A percentile compares a stretch with the other conserved stretches of the same genome.
Conservation (phyloP, 1,140 invertebrate species). For the Drosophila nebulosa region DNA sequence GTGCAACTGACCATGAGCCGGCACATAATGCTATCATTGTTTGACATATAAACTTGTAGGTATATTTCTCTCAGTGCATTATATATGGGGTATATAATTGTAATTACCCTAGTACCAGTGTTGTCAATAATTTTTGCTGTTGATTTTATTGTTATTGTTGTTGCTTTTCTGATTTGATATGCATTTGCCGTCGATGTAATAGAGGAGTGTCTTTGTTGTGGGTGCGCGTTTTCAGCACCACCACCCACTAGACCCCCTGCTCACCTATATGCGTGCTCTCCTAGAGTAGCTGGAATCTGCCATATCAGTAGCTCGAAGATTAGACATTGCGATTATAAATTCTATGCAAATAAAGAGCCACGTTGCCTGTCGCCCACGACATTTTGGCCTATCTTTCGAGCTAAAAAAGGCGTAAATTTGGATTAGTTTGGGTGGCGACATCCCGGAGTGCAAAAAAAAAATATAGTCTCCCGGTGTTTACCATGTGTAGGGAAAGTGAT, state of each 20-base stretch:
- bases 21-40: too few species aligned
- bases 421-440: conserved; percentile 18
- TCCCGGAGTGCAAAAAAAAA: not conserved
- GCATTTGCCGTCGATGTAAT: conserved; percentile 17
- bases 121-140: not conserved
- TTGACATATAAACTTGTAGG: too few species aligned
- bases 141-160: conserved; percentile 8
- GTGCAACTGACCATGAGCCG: too few species aligned
- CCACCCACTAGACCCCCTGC: conserved; percentile 14
- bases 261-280: not conserved
- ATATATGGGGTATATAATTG: not conserved
- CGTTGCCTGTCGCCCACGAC: conserved; percentile 6
- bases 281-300: not conserved
- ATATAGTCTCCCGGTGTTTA: not conserved
- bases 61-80: not conserved
- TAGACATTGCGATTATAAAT: conserved; percentile 22
- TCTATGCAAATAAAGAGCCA: not conserved
- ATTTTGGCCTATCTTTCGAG: conserved; percentile 7
- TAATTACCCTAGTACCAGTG: not conserved
- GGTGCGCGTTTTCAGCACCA: not conserved
- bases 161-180: conserved; percentile 38
- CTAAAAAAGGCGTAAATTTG: conserved; percentile 21
- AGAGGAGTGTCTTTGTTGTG: conserved; percentile 28
- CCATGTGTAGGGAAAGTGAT: conserved; percentile 20
- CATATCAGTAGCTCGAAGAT: conserved; percentile 29